Evolutionary conservation across 2,888 invertebrate species (phyloP), one percentile per base, ranked within the genome.

Genomic region (Caenorhabditis afra): DNA sequence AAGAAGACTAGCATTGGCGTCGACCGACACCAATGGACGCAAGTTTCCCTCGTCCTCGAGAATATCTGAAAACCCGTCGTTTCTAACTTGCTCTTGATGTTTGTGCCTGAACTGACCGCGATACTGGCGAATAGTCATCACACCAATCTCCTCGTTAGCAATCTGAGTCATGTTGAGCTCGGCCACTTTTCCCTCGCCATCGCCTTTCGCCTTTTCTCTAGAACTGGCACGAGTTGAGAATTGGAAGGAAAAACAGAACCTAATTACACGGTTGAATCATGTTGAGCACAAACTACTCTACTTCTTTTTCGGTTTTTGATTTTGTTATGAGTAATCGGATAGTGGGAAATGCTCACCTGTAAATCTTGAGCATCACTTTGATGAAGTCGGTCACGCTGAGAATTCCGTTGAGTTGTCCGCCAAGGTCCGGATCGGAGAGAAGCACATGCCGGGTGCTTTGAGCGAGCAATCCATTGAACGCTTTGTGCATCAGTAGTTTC

Each of bases 321-420:
- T n/a, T n/a, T n/a, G n/a, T n/a, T 4, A 39, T 55, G 12, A 16
- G 16, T 16, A 5, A n/a, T n/a, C n/a, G n/a, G n/a, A n/a, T n/a
- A n/a, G n/a, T n/a, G n/a, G n/a, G 20, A 2, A 45, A 20, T 47
- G 57, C 73, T 35, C 23, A 84, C 86, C 84, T 66, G 58, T 83
- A 82, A 52, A 83, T 74, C 39, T 80, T 74, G 37, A 92, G 90
- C 88, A 99, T 93, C 89, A 98, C 98, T 92, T 96, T 95, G 90
- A 99, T 99, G 92, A 99, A 99, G 92, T 99, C 98, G 66, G 99
- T 98, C 89, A 99, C 98, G 84, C 98, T 98, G 87, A 99, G 93
- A 97, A 99, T 98, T 59, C 92, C 92, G 58, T 76, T 66, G 23
- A 87, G 70, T 14, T 67, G 47, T 4, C 86, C 84, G 8, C 68